A percentile compares a stretch with the other conserved stretches of the same genome.
Conservation (phyloP, 2,113 vertebrate species). For the Perca fluviatilis region DNA sequence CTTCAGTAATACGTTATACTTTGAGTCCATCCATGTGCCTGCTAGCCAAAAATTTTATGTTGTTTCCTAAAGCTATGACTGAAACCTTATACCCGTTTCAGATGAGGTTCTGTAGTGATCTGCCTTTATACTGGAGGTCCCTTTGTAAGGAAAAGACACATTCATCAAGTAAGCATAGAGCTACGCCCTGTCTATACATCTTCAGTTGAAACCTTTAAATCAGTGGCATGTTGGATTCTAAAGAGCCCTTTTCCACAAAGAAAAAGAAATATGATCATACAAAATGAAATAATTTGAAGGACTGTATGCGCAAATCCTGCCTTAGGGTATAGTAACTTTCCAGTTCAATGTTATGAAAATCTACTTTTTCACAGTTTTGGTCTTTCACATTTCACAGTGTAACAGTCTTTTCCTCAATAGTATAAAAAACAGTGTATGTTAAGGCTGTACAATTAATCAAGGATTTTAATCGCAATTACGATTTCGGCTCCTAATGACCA, state of each 20-base stretch:
- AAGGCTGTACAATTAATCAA: no score
- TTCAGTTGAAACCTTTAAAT: conserved; percentile 34
- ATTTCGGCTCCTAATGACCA: no score
- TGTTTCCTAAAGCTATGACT: conserved; percentile 10
- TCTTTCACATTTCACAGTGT: conserved; percentile 3
- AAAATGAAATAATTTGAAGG: neutral
- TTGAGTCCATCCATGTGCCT: neutral
- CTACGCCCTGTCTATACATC: conserved; percentile 25
- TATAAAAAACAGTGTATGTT: neutral
- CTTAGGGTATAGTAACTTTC: neutral
- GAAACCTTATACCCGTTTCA: conserved; percentile 31
- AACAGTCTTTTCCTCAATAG: neutral
- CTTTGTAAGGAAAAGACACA: conserved; percentile 33
- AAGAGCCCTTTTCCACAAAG: conserved; percentile 37
- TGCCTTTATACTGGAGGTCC: neutral
- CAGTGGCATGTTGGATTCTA: conserved; percentile 6
- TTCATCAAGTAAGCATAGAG: conserved; percentile 45
- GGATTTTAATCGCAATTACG: no score
- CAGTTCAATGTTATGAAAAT: conserved; percentile 9
- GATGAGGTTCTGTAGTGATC: neutral
- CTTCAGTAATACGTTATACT: neutral
- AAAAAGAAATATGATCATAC: conserved; percentile 39
- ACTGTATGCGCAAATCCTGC: conserved; percentile 16
- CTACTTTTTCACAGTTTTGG: neutral
- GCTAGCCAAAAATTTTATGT: neutral